Conservation (phyloP, 2,888 invertebrate genomes). For the Brachyopa scutellaris region DNA sequence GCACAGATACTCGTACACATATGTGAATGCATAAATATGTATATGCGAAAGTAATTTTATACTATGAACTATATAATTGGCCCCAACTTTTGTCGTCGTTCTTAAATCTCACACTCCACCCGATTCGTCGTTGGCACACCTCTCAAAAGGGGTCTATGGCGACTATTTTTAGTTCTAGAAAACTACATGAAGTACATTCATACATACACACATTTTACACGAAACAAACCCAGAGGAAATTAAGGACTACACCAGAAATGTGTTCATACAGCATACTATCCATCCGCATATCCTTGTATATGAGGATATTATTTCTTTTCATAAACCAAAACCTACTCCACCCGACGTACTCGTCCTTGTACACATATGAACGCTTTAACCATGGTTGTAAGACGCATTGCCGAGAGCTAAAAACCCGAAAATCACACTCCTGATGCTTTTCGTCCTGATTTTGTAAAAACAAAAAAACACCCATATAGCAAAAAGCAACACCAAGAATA, state of each 20-base stretch:
- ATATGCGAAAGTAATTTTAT: conserved; percentile 38
- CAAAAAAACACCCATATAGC: neutral
- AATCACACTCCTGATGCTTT: conserved; percentile 33
- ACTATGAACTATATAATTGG: conserved; percentile 64
- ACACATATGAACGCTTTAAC: conserved; percentile 13
- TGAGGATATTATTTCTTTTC: conserved; percentile 64
- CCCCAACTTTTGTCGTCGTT: conserved; percentile 54
- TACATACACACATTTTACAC: no score
- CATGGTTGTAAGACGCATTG: conserved; percentile 56
- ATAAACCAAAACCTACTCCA: conserved; percentile 47
- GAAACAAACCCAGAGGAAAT: conserved; percentile 60
- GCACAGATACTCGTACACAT: neutral
- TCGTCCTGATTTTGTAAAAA: conserved; percentile 8
- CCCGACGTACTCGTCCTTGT: conserved; percentile 16
- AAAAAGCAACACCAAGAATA: conserved; percentile 33
- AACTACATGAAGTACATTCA: conserved; percentile 35
- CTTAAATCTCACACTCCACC: conserved; percentile 34
- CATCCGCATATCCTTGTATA: no score
- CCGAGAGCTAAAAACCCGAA: conserved; percentile 59
- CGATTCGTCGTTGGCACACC: neutral
- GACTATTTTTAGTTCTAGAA: conserved; percentile 46
- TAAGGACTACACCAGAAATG: conserved; percentile 57
- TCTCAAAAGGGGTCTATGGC: neutral
- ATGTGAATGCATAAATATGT: neutral
- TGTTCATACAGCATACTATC: conserved; percentile 4